Evolutionary conservation across 2,888 invertebrate genomes (phyloP), one percentile per base, ranked within the genome.

Genomic region (Apomyelois bistriatella): DNA sequence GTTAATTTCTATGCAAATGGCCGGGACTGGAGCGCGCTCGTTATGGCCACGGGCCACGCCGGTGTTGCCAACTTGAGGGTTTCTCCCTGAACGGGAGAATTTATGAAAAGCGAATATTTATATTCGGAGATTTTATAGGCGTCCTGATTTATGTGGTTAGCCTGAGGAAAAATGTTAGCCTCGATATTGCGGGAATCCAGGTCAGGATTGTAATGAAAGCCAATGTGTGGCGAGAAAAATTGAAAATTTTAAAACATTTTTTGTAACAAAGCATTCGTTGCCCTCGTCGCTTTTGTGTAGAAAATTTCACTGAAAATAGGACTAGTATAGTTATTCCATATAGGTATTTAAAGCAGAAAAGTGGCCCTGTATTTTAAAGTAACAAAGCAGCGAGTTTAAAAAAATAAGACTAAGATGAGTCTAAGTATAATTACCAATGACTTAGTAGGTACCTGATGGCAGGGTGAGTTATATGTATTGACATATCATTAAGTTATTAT

Each of bases 1-100:
- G 77, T 76, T 86, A 77, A 87, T 89, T 87, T 88, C 80, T 85
- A 88, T 88, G 87, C 85, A 86, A 88, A 88, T 88, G 68, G 65
- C 57, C 64, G 55, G 62, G 46, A 30, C 62, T 56, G 63, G 62
- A 58, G 60, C 61, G 50, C 58, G 57, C 55, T 58, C 58, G 67
- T 62, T 62, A 63, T 57, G 57, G 60, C 55, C 54, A 54, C 52
- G 53, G 57, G 61, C 55, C 42, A 37, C 52, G 52, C 43, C 46
- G 51, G 48, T 52, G 46, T 49, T 50, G 42, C 53, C 52, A 50
- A 32, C 48, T 41, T 40, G 40, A 50, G 40, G 38, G 32, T 30
- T 48, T 12, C 40, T 40, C 49, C 28, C 49, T 10, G 30, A 50
- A 16, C 40, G 5, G 49, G 28, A 5, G 37, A 28, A 50, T 50